Conservation (phyloP, 2,113 vertebrate species). For the Gallinago paraguaiae region DNA sequence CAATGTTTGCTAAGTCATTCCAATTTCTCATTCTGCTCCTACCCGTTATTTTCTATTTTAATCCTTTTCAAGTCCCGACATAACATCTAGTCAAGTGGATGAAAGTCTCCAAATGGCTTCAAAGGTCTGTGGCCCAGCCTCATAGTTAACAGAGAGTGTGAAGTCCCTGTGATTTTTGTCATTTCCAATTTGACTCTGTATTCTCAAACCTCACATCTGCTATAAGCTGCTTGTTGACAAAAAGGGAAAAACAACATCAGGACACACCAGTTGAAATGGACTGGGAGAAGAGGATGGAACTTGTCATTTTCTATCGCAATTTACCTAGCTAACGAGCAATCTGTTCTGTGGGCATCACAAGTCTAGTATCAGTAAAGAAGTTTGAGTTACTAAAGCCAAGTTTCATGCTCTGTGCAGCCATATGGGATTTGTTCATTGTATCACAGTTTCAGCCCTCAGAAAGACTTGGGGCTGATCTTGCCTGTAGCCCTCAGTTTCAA, state of each 20-base stretch:
- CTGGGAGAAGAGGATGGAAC: background rate
- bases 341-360: background rate
- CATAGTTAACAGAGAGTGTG: background rate
- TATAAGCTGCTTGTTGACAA: background rate
- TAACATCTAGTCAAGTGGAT: background rate
- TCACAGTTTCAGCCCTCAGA: background rate
- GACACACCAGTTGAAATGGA: background rate
- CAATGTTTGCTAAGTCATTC: background rate
- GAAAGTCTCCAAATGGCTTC: background rate
- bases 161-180: background rate
- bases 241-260: background rate
- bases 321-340: background rate
- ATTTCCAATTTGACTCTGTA: background rate
- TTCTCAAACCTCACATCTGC: background rate
- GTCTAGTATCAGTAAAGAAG: background rate
- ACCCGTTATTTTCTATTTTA: background rate
- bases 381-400: background rate
- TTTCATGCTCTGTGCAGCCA: background rate
- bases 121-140: background rate
- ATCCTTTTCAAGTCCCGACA: background rate
- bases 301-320: background rate
- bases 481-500: background rate
- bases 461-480: background rate
- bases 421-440: background rate
- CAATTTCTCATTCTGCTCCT: background rate